Percentiles rank a stretch among this genome's conserved stretches.
Conservation (phyloP, 53 echinoderm and acorn worm species). For the Echinarachnius parma region DNA sequence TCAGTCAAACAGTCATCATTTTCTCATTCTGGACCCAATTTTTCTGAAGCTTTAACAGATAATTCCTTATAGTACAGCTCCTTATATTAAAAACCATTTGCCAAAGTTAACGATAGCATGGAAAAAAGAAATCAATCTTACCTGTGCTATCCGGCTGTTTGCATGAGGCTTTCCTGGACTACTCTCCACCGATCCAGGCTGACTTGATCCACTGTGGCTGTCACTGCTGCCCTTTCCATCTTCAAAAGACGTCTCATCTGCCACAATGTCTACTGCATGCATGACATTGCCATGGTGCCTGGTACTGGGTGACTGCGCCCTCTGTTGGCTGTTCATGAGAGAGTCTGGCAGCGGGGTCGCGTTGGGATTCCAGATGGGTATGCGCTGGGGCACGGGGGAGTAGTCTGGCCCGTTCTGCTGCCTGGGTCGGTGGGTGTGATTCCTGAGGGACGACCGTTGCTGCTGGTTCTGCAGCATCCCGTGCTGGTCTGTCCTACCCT, state of each 20-base stretch:
- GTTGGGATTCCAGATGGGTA: slow-evolving; percentile 86
- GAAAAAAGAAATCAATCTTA: slow-evolving; percentile 18
- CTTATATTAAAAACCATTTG: too few relatives aligned
- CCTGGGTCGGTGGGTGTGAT: slow-evolving; percentile 49
- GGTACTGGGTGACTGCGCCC: slow-evolving; percentile 46
- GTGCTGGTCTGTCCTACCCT: slow-evolving; percentile 53
- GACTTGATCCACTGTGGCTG: slow-evolving; percentile 3
- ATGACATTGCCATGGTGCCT: slow-evolving; percentile 21
- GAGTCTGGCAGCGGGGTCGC: slow-evolving; percentile 64
- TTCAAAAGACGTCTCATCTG: slow-evolving; percentile 16
- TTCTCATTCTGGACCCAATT: too few relatives aligned
- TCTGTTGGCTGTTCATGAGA: slow-evolving; percentile 56
- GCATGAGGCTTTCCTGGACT: slow-evolving; percentile 56
- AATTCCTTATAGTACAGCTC: too few relatives aligned
- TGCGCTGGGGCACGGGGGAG: slow-evolving; percentile 85
- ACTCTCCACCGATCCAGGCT: slow-evolving; percentile 34
- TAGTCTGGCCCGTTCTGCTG: slow-evolving; percentile 64
- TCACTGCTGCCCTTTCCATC: slow-evolving; percentile 22
- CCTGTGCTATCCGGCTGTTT: slow-evolving; percentile 84
- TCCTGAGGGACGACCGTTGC: slow-evolving; percentile 52
- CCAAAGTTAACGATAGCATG: too few relatives aligned
- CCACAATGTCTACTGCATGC: slow-evolving; percentile 1
- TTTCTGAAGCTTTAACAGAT: too few relatives aligned
- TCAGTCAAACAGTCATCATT: too few relatives aligned
- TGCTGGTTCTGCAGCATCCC: slow-evolving; percentile 41